Base-by-base conservation (phyloP, 2,888 invertebrate genomes). In the Lamellibrachia columna region DNA sequence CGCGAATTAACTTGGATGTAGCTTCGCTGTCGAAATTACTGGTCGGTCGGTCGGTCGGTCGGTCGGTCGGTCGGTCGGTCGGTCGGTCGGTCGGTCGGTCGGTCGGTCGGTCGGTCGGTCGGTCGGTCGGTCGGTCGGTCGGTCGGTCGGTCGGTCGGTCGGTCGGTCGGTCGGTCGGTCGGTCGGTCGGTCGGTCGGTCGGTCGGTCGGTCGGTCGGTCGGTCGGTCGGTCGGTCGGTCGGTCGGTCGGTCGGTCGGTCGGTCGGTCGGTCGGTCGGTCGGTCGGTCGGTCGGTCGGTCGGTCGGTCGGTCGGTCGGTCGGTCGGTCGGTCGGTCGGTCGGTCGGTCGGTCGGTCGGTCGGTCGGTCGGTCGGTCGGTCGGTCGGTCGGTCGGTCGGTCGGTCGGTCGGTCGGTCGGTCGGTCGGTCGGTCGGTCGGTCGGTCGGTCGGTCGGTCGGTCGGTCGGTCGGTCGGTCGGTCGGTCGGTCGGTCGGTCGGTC, bases 1-100 rank as follows among this genome's bases (percentile, higher is more conserved):
- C 75, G 75, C 75, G 22, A 75, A 75, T 75, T 75, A 75, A 75
- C 75, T 75, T 22, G 75, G 75, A 75, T 75, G 75, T 75, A 75
- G 75, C 22, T 75, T 75, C 75, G 6, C 22, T n/a, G 75, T n/a
- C 75, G 75, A 75, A 75, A 75, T 75, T 22, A 22, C 75, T 40
- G 40, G 75, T 15, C 3, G 22, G 75, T 22, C n/a, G 2, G 6
- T 75, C 75, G 15, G 75, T 75, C 75, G 75, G 75, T 58, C 58
- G 58, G 58, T 58, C 58, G 58, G 58, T 58, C 58, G 58, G 58
- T 58, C 58, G 58, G 58, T 58, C 58, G 58, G 58, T 58, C 58
- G 58, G 58, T 58, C 58, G 58, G 58, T 58, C 58, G 58, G 58
- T 58, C 58, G 58, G 58, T 58, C 58, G 58, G 58, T 58, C 58